These are phyloP conservation scores for Diplolepis rosae DNA, from an alignment of 2,888 invertebrate species.

Conservation along the genomic window DNA sequence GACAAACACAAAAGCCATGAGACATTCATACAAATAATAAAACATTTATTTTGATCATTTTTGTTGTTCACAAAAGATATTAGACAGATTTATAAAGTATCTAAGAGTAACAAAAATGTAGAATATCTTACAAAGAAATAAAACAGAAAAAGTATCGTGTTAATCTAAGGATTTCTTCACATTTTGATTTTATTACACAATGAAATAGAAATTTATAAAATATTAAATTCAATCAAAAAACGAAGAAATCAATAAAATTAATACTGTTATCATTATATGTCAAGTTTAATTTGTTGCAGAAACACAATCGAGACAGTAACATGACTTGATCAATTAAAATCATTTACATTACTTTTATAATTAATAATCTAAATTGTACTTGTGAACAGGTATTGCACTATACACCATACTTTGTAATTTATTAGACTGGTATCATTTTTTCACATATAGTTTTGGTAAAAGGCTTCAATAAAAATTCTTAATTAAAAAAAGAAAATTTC, in stretches of 20 bases:
- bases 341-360: neutral
- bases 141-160: neutral
- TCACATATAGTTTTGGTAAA: neutral
- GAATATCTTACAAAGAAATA: neutral
- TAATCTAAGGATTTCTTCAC: neutral
- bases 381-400: constrained; percentile 19
- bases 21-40: neutral
- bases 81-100: neutral
- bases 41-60: constrained; percentile 17
- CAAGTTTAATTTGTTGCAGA: neutral
- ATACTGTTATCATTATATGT: neutral
- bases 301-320: neutral
- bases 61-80: neutral
- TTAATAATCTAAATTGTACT: constrained; percentile 20
- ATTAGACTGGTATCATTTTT: neutral
- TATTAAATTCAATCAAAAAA: neutral
- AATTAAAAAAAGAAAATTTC: neutral
- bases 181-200: neutral
- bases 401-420: neutral
- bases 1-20: neutral
- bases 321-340: neutral
- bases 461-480: neutral
- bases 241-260: neutral
- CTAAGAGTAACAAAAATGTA: neutral
- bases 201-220: neutral